Evolutionary conservation across 2,888 invertebrate species (phyloP).

Genomic region (Drosophila flavopinicola): DNA sequence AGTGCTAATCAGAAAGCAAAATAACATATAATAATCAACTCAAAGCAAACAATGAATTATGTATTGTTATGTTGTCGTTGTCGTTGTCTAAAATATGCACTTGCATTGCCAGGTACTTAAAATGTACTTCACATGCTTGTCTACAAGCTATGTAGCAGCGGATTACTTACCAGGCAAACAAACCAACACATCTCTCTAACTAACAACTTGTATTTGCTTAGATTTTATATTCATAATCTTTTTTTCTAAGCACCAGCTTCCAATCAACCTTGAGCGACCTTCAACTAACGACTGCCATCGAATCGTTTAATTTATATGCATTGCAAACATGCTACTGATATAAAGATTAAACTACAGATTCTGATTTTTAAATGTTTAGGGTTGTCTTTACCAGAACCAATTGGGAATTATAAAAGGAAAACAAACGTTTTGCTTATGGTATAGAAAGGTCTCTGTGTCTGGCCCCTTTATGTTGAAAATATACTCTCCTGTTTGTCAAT

Average conservation of each 20-base stretch:
- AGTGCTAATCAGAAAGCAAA: constrained; percentile 51
- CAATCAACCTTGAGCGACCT: constrained; percentile 2
- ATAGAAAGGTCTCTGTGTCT: too few species aligned
- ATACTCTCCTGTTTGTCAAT: too few species aligned
- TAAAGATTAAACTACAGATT: too few species aligned
- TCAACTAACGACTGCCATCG: neutral
- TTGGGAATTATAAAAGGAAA: too few species aligned
- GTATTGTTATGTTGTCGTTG: constrained; percentile 40
- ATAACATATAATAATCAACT: constrained; percentile 30
- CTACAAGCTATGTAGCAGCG: neutral
- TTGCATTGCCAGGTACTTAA: constrained; percentile 36
- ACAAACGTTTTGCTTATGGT: too few species aligned
- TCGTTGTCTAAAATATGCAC: constrained; percentile 26
- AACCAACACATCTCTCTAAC: constrained; percentile 1
- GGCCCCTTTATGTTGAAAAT: too few species aligned
- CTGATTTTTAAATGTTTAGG: too few species aligned
- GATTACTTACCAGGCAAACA: neutral
- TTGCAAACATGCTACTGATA: neutral
- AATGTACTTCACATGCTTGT: constrained; percentile 8
- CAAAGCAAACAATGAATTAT: constrained; percentile 65
- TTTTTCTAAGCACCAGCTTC: neutral
- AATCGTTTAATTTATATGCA: neutral
- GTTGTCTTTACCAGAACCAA: too few species aligned
- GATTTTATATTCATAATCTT: constrained; percentile 6
- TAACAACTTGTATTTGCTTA: neutral